Percentiles rank a stretch among this genome's conserved stretches.
These are phyloP conservation scores for Apaloderma vittatum DNA, from an alignment of 2,113 vertebrate genomes.

Conservation along the genomic window DNA sequence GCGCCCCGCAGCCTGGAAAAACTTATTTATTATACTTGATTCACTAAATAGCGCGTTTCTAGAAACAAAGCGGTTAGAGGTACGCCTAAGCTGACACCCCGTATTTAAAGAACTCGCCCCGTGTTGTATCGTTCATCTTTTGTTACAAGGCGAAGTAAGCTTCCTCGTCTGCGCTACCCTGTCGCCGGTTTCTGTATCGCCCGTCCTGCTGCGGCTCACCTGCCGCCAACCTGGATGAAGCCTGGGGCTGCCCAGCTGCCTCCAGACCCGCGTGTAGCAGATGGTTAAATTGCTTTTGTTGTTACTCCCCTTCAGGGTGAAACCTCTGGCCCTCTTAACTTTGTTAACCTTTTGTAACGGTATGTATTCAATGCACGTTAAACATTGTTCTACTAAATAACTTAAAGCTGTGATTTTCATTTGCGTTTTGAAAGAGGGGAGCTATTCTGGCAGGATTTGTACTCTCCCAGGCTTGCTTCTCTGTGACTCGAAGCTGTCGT, in stretches of 20 bases:
- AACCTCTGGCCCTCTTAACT: background rate
- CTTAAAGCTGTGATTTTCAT: constrained; percentile 31
- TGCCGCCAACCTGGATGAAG: background rate
- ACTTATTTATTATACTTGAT: constrained; percentile 30
- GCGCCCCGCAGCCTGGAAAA: background rate
- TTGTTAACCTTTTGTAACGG: constrained; percentile 54
- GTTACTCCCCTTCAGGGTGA: background rate
- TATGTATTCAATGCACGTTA: constrained; percentile 19
- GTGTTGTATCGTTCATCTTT: background rate
- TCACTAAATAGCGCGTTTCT: background rate
- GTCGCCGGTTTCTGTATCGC: background rate
- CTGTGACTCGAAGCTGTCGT: background rate
- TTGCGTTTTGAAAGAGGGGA: background rate
- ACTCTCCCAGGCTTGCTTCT: constrained; percentile 21
- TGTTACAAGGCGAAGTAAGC: background rate
- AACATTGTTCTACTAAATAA: constrained; percentile 3
- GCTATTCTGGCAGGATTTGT: background rate
- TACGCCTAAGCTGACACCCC: background rate
- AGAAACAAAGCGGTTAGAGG: background rate
- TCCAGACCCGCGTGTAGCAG: background rate
- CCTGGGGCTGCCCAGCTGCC: background rate
- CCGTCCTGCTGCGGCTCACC: background rate
- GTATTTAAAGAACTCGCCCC: background rate
- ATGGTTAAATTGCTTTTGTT: background rate
- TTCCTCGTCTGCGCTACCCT: background rate